These are phyloP conservation scores for Lymantria dispar DNA, from an alignment of 2,888 invertebrate species.

Conservation along the genomic window DNA sequence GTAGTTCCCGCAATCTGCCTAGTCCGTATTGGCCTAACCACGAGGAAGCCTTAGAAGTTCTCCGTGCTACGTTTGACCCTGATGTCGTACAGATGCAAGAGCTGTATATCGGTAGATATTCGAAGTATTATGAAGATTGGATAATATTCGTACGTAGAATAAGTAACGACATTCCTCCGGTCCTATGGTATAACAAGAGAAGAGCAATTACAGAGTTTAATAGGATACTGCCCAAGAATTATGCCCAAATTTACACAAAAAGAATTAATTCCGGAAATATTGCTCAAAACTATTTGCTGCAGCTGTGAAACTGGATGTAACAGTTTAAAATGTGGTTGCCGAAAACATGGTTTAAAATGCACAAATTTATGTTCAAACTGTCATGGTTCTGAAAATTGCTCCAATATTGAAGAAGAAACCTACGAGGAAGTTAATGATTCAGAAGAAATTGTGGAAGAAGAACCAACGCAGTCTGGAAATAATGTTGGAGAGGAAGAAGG, in stretches of 20 bases:
- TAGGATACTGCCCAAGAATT: too few species aligned
- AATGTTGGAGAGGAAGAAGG: slow-evolving; percentile 18
- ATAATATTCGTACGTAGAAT: too few species aligned
- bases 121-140: too few species aligned
- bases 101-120: too few species aligned
- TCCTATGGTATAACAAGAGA: too few species aligned
- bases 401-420: slow-evolving; percentile 15
- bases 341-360: slow-evolving; percentile 27
- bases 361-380: slow-evolving; percentile 19
- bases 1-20: too few species aligned
- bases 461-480: slow-evolving; percentile 20
- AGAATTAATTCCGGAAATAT: slow-evolving; percentile 23
- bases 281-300: slow-evolving; percentile 29
- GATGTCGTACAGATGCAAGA: too few species aligned
- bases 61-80: too few species aligned
- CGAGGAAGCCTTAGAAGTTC: too few species aligned
- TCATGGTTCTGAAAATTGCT: slow-evolving; percentile 24
- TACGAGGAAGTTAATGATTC: slow-evolving; percentile 21
- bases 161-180: too few species aligned
- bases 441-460: slow-evolving; percentile 2
- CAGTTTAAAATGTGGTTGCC: slow-evolving; percentile 27
- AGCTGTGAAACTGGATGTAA: slow-evolving; percentile 28
- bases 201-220: too few species aligned
- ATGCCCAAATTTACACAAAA: background rate
- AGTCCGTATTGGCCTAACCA: too few species aligned